Conservation (phyloP, 2,888 invertebrate genomes). For the Leucozona laternaria region DNA sequence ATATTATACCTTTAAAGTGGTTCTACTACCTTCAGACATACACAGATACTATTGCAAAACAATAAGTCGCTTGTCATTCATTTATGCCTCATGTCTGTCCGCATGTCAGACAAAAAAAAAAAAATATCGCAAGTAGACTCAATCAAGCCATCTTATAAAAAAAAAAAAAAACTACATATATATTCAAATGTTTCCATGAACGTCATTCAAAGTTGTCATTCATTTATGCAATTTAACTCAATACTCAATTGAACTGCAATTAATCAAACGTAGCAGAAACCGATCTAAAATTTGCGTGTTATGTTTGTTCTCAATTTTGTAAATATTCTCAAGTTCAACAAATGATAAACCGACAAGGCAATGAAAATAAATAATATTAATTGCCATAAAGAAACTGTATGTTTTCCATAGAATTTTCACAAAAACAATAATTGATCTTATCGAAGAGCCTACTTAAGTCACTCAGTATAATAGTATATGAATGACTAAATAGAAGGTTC, state of each 20-base stretch:
- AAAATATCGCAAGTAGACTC: not conserved
- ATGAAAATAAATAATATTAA: not conserved
- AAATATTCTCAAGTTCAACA: constrained; percentile 31
- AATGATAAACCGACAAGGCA: constrained; percentile 7
- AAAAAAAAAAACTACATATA: not conserved
- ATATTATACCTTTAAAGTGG: no score
- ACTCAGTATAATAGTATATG: constrained; percentile 30
- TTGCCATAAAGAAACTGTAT: not conserved
- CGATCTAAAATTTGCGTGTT: constrained; percentile 19
- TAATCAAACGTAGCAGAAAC: constrained; percentile 39
- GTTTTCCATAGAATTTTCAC: constrained; percentile 5
- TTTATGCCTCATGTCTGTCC: constrained; percentile 8
- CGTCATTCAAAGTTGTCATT: constrained; percentile 64
- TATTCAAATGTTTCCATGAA: constrained; percentile 13
- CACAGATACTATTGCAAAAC: no score
- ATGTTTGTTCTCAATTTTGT: constrained; percentile 8
- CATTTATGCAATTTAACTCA: constrained; percentile 58
- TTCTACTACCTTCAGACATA: no score
- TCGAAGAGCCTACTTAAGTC: constrained; percentile 38
- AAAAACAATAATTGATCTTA: constrained; percentile 28
- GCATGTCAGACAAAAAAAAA: not conserved
- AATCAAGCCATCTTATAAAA: constrained; percentile 9
- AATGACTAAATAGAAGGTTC: not conserved
- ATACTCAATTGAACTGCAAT: constrained; percentile 59
- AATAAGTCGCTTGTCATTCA: not conserved